Evolutionary conservation across 1,140 invertebrate genomes (phyloP).

Genomic region (Triops longicaudatus): DNA sequence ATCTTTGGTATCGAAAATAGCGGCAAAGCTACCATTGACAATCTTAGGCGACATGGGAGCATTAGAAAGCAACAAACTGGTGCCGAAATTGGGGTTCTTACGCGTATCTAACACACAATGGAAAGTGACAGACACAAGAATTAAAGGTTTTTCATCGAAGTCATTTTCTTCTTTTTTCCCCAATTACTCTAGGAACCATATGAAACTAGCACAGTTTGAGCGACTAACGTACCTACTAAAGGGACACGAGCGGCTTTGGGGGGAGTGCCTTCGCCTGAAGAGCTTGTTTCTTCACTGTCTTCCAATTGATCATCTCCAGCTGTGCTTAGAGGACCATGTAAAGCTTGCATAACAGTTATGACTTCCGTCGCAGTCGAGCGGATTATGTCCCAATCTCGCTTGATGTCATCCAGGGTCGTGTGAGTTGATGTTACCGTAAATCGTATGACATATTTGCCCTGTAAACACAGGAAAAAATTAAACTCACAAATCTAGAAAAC

Average conservation of each 20-base stretch:
- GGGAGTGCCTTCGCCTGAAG: not conserved
- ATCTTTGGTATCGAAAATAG: conserved; percentile 83
- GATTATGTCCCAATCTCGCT: conserved; percentile 84
- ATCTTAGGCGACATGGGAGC: conserved; percentile 95
- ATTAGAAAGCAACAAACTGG: conserved; percentile 84
- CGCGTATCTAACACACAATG: conserved; percentile 22
- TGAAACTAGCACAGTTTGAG: not conserved
- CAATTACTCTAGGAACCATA: not conserved
- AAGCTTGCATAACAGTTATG: conserved; percentile 31
- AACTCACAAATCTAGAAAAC: conserved; percentile 30
- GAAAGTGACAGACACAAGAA: not conserved
- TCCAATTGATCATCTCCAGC: conserved; percentile 38
- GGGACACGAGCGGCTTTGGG: conserved; percentile 9
- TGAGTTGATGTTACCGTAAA: conserved; percentile 86
- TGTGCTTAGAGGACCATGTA: not conserved
- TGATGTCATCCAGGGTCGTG: conserved; percentile 80
- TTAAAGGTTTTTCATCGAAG: not conserved
- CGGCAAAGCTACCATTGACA: conserved; percentile 91
- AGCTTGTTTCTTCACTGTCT: conserved; percentile 28
- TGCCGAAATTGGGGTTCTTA: conserved; percentile 66
- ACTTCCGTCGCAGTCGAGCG: conserved; percentile 65
- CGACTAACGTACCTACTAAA: conserved; percentile 9
- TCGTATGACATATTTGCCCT: conserved; percentile 78
- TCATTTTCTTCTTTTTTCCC: not conserved
- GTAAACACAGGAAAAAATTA: conserved; percentile 34